These are phyloP conservation scores for Drosophila leonis DNA, from an alignment of 2,888 invertebrate species.

Conservation along the genomic window DNA sequence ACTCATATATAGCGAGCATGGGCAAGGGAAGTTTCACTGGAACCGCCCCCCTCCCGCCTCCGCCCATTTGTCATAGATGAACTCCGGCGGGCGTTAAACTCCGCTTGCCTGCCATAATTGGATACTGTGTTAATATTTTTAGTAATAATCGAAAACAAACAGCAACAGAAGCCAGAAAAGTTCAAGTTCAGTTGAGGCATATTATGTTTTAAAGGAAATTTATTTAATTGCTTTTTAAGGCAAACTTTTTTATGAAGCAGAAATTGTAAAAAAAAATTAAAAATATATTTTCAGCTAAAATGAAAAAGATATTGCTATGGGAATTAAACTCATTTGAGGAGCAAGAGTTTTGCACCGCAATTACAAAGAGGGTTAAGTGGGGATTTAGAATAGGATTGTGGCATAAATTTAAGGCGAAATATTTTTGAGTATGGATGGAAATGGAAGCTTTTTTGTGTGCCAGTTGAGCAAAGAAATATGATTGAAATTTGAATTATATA, in stretches of 20 bases:
- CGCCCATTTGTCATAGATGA: background rate
- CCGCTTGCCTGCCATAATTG: constrained; percentile 36
- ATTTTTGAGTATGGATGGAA: background rate
- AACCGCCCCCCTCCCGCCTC: no score
- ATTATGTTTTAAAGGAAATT: background rate
- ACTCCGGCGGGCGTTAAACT: constrained; percentile 3
- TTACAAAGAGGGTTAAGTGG: background rate
- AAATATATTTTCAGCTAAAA: background rate
- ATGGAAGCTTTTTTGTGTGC: no score
- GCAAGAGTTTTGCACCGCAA: background rate
- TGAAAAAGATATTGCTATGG: background rate
- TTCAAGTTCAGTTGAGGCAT: background rate
- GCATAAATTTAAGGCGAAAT: background rate
- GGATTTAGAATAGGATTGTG: background rate
- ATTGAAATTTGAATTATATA: no score
- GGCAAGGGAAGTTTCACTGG: background rate
- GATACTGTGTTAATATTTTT: constrained; percentile 34
- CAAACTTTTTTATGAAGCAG: background rate
- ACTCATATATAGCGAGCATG: background rate
- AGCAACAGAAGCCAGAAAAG: background rate
- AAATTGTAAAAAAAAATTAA: no score
- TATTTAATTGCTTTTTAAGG: background rate
- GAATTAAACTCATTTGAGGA: background rate
- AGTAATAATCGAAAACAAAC: constrained; percentile 23
- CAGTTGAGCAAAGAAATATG: no score